Conservation (phyloP, 92 coral and sea anemone species). For the Actinernus sp. region DNA sequence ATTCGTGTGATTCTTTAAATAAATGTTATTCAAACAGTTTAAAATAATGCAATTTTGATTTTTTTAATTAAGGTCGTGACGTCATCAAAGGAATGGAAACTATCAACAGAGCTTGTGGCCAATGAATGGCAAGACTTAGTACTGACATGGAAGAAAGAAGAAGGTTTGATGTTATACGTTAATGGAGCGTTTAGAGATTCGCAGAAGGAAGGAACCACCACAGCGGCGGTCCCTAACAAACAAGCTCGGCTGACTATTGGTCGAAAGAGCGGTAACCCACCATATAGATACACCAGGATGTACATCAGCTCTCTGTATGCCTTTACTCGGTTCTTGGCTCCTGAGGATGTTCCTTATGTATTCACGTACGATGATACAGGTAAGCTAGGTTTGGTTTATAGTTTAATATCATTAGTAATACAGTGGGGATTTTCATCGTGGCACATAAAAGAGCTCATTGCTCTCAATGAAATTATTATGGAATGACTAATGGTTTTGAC, state of each 20-base stretch:
- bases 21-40: no score
- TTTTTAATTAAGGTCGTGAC: constrained; percentile 93
- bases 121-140: constrained; percentile 98
- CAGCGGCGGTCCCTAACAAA: constrained; percentile 85
- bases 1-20: no score
- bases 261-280: constrained; percentile 91
- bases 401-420: not conserved
- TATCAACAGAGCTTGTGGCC: constrained; percentile 89
- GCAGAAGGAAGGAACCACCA: constrained; percentile 73
- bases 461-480: not conserved
- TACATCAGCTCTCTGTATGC: constrained; percentile 93
- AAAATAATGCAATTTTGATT: no score
- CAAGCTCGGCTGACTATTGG: constrained; percentile 97
- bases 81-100: constrained; percentile 91
- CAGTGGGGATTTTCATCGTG: no score
- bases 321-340: constrained; percentile 92
- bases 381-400: no score
- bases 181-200: constrained; percentile 99
- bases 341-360: constrained; percentile 98
- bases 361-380: constrained; percentile 98
- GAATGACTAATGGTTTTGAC: no score
- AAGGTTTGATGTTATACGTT: constrained; percentile 90
- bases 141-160: constrained; percentile 96
- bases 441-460: not conserved
- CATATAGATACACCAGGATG: constrained; percentile 94